Base-by-base conservation (phyloP, 2,888 invertebrate genomes). In the Drosophila meridiana region DNA sequence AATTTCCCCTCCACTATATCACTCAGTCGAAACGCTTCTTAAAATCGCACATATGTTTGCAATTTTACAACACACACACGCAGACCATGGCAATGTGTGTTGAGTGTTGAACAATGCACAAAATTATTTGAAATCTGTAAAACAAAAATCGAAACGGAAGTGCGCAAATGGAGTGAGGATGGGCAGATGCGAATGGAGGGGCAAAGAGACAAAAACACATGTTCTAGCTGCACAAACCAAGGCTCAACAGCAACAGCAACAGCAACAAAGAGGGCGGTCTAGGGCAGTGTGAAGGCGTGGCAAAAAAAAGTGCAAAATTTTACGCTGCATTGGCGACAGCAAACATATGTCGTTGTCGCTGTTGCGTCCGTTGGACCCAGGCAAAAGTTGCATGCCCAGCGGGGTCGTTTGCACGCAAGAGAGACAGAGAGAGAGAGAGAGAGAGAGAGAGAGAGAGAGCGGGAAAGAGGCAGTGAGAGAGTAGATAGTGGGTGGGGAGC, bases 311-410 rank as follows among this genome's bases (percentile, higher is more conserved):
- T 78, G 67, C 69, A 64, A 66, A 69, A 85, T 86, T 85, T 79
- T 66, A 80, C 86, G 86, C 80, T 86, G 87, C 83, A 86, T 83
- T 83, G 86, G 83, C 80, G 86, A 86, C 83, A 75, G 77, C 68
- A 64, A 84, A 84, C 82, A 84, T 82, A 81, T 83, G 80, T 78
- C 81, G 81, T 56, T 62, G 75, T 52, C 60, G 57, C 67, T 68
- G 38, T 28, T 28, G 11, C 48, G 81, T 80, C 77, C 77, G 64
- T 56, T 70, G 80, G 81, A 71, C 13, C 48, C 72, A 53, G 82
- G 82, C 56, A 75, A 61, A 82, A 83, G 76, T 83, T 72, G 36
- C 76, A 71, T 72, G 69, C 80, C 80, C 80, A 70, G 71, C 59
- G 83, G 80, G 66, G 77, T 80, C 83, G 80, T 80, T 80, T 80